These are phyloP conservation scores for Pseudorhombus dupliciocellatus DNA, from an alignment of 2,113 vertebrate species.

Conservation along the genomic window DNA sequence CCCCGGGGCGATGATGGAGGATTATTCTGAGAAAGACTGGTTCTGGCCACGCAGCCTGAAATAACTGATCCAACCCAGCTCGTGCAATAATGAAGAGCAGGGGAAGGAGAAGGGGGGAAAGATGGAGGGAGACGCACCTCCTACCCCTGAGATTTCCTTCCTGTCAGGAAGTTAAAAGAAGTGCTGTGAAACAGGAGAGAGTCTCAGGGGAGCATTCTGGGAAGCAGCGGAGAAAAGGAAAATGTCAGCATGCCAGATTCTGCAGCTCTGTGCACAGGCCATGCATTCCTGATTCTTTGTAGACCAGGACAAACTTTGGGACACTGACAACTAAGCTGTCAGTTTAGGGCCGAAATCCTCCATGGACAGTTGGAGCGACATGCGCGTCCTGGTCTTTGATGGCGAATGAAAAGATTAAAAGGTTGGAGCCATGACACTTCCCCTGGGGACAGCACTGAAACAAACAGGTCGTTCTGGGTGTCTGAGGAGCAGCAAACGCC, in stretches of 20 bases:
- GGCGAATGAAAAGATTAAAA: conserved; percentile 8
- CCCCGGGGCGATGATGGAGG: conserved; percentile 55
- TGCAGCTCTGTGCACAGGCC: conserved; percentile 29
- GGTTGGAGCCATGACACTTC: background rate
- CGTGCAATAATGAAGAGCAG: conserved; percentile 66
- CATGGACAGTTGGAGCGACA: conserved; percentile 2
- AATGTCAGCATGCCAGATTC: conserved; percentile 60
- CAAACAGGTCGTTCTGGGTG: conserved; percentile 32
- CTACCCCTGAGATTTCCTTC: conserved; percentile 53
- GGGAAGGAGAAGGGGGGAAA: conserved; percentile 30
- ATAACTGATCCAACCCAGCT: conserved; percentile 75
- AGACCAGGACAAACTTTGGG: conserved; percentile 31
- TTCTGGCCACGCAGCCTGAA: conserved; percentile 69
- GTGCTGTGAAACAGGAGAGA: conserved; percentile 59
- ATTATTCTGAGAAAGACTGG: conserved; percentile 78
- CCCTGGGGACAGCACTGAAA: conserved; percentile 16
- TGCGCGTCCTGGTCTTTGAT: conserved; percentile 4
- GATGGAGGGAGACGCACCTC: conserved; percentile 41
- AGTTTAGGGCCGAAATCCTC: conserved; percentile 1
- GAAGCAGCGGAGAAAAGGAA: conserved; percentile 56
- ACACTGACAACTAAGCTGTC: conserved; percentile 9
- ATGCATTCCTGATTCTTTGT: conserved; percentile 41
- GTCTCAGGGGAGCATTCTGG: conserved; percentile 55
- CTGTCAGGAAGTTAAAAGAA: conserved; percentile 64
- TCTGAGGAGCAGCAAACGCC: conserved; percentile 20